These are phyloP conservation scores for Dasypolia templi DNA, from an alignment of 2,888 invertebrate species.

Conservation along the genomic window DNA sequence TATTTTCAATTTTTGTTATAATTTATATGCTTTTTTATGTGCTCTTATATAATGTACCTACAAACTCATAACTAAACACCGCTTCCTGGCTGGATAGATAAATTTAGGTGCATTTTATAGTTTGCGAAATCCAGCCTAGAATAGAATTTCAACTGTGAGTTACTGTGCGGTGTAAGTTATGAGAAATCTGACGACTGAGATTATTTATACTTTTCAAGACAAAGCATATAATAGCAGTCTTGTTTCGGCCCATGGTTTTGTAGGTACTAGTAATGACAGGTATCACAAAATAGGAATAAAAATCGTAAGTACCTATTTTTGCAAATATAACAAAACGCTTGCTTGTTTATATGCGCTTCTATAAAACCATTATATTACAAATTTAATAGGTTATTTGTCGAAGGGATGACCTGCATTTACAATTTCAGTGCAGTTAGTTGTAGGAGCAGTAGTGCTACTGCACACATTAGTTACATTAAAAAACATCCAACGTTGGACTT, in stretches of 20 bases:
- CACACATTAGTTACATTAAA: neutral
- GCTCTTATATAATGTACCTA: too few species aligned
- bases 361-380: neutral
- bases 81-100: conserved; percentile 63
- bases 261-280: neutral
- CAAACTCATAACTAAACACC: conserved; percentile 46
- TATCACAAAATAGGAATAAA: neutral
- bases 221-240: neutral
- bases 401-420: neutral
- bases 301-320: neutral
- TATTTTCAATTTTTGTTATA: too few species aligned
- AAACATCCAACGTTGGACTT: neutral
- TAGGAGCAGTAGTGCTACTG: neutral
- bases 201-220: neutral
- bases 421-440: neutral
- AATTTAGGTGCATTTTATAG: conserved; percentile 75
- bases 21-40: too few species aligned
- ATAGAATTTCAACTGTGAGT: conserved; percentile 73
- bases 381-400: neutral
- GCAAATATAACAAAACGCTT: neutral
- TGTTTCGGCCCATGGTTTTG: neutral
- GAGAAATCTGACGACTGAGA: conserved; percentile 10
- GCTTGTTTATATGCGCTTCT: neutral
- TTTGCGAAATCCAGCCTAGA: conserved; percentile 70
- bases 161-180: conserved; percentile 61